Evolutionary conservation across 2,888 invertebrate genomes (phyloP).

Genomic region (Synergus japonicus): DNA sequence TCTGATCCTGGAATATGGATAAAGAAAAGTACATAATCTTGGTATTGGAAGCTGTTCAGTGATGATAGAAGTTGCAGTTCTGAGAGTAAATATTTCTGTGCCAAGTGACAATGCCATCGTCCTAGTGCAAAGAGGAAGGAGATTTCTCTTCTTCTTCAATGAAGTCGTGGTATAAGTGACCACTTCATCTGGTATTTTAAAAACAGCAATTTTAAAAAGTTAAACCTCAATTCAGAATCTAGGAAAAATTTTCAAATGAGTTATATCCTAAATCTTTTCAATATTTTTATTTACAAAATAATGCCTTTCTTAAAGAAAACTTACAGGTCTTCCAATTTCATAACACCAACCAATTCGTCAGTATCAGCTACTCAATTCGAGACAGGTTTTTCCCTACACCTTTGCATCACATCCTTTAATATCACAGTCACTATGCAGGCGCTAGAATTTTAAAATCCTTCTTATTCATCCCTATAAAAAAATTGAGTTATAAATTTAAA

Average conservation of each 20-base stretch:
- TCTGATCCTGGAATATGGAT: too few relatives aligned
- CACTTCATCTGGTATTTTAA: conserved; percentile 94
- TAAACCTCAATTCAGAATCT: conserved; percentile 71
- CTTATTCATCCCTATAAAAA: conserved; percentile 80
- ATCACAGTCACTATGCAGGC: conserved; percentile 83
- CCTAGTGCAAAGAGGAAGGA: conserved; percentile 91
- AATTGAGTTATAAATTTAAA: neutral
- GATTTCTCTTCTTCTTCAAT: conserved; percentile 95
- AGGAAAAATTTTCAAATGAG: neutral
- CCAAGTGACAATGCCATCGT: conserved; percentile 96
- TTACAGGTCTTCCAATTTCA: conserved; percentile 80
- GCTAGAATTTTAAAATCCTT: conserved; percentile 85
- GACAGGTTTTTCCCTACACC: conserved; percentile 83
- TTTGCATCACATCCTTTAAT: conserved; percentile 84
- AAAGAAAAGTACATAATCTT: conserved; percentile 81
- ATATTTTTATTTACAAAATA: neutral
- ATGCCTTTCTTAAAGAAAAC: conserved; percentile 59
- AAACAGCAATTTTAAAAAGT: conserved; percentile 89
- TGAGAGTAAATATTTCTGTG: conserved; percentile 90
- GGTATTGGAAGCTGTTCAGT: conserved; percentile 91
- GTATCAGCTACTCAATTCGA: too few relatives aligned
- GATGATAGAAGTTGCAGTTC: conserved; percentile 87
- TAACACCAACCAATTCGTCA: conserved; percentile 85
- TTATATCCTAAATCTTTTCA: conserved; percentile 3
- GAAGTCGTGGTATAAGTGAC: conserved; percentile 87